phyloP scores from a whole-genome alignment of 2,113 vertebrate genomes.

The Chaenogobius annularis region DNA sequence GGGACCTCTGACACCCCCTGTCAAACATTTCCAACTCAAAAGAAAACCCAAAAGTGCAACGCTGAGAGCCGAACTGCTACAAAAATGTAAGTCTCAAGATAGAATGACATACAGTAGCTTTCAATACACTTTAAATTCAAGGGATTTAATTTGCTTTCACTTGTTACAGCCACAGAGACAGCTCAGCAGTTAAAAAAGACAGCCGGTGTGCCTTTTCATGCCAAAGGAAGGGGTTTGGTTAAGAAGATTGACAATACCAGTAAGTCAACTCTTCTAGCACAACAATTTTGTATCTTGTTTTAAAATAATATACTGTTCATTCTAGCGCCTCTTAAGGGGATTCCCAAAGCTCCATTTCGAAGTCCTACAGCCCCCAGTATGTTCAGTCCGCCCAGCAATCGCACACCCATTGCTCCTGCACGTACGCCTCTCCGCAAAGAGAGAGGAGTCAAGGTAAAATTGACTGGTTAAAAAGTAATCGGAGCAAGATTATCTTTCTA shows the following conservation, averaged over 20 bases:
- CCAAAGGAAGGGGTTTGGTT: conserved; percentile 96
- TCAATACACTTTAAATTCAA: neutral
- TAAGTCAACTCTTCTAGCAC: conserved; percentile 69
- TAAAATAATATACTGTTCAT: conserved; percentile 7
- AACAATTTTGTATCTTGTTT: neutral
- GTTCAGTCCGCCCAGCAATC: conserved; percentile 92
- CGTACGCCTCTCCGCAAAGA: conserved; percentile 92
- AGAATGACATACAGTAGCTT: neutral
- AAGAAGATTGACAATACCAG: conserved; percentile 98
- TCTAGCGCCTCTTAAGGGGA: conserved; percentile 93
- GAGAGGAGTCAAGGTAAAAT: conserved; percentile 91
- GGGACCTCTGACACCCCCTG: conserved; percentile 92
- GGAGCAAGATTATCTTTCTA: neutral
- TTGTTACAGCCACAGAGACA: conserved; percentile 87
- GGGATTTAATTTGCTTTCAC: conserved; percentile 1
- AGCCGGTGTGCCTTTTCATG: conserved; percentile 94
- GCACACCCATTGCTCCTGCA: conserved; percentile 89
- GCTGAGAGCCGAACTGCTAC: conserved; percentile 92
- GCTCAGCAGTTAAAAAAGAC: conserved; percentile 97
- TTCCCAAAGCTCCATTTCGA: conserved; percentile 94
- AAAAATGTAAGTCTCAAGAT: conserved; percentile 87
- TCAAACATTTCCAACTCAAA: conserved; percentile 98
- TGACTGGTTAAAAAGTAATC: too few relatives aligned
- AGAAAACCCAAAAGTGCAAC: conserved; percentile 98
- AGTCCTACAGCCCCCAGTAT: conserved; percentile 92